Conservation (phyloP, 2,797 vertebrate genomes). For the Heterohyrax brucei region DNA sequence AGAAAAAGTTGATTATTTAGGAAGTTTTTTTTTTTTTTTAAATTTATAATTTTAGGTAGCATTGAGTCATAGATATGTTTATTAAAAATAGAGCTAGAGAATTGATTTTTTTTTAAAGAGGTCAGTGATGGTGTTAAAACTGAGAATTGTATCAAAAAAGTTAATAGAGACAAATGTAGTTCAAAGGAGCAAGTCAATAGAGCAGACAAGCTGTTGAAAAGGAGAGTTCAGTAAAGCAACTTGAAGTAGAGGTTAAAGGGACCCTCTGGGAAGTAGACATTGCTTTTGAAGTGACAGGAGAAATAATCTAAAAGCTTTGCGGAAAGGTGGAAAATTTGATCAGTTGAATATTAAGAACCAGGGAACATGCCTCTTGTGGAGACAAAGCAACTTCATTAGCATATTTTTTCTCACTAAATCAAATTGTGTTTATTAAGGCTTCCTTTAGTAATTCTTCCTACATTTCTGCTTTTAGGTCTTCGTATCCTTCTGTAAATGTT, state of each 20-base stretch:
- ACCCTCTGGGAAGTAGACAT: neutral
- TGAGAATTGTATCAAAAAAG: neutral
- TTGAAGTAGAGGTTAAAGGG: neutral
- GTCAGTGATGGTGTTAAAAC: neutral
- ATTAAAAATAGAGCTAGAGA: neutral
- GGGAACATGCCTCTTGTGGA: conserved; percentile 5
- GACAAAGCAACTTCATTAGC: neutral
- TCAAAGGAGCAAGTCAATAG: neutral
- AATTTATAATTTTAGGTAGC: neutral
- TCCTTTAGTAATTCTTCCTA: conserved; percentile 18
- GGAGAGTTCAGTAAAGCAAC: neutral
- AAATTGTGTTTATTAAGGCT: neutral
- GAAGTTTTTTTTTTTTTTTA: neutral
- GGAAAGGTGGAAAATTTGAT: neutral
- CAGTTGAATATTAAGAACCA: neutral
- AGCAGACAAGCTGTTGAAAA: neutral
- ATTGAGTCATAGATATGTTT: neutral
- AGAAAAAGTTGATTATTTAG: neutral
- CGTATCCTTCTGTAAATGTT: neutral
- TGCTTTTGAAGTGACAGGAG: conserved; percentile 22
- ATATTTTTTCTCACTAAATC: neutral
- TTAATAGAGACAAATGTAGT: neutral
- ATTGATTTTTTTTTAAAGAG: neutral
- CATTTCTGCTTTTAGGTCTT: conserved; percentile 4
- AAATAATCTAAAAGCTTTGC: neutral